A percentile compares a stretch with the other conserved stretches of the same genome.
Conservation (phyloP, 2,113 vertebrate species). For the Lophius piscatorius region DNA sequence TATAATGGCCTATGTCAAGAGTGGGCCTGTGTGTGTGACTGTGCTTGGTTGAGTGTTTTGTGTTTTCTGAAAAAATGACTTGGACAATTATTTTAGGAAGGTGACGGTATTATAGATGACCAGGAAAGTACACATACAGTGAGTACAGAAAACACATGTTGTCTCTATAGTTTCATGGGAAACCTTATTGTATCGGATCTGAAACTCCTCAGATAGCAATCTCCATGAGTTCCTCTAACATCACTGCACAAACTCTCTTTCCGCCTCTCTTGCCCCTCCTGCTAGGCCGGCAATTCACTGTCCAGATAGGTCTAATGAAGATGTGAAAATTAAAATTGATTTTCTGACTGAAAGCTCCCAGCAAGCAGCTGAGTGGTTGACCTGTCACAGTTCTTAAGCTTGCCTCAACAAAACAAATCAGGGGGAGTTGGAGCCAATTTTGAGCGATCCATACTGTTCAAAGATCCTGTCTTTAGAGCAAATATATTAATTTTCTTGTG, state of each 20-base stretch:
- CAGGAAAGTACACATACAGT: constrained; percentile 3
- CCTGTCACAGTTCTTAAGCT: constrained; percentile 22
- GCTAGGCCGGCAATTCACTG: constrained; percentile 4
- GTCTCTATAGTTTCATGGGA: constrained; percentile 17
- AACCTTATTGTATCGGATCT: constrained; percentile 18
- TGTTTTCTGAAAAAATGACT: too few species aligned
- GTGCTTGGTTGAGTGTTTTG: too few species aligned
- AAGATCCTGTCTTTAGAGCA: neutral
- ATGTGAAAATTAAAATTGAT: constrained; percentile 73
- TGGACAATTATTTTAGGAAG: too few species aligned
- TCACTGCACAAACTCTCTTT: constrained; percentile 2
- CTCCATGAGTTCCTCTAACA: constrained; percentile 6
- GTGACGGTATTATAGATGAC: too few species aligned
- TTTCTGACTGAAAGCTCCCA: constrained; percentile 64
- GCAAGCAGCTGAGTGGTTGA: constrained; percentile 20
- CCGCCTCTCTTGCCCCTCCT: neutral
- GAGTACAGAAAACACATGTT: constrained; percentile 15
- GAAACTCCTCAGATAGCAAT: constrained; percentile 3
- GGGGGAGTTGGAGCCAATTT: constrained; percentile 9
- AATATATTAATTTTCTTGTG: too few species aligned
- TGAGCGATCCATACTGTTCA: neutral
- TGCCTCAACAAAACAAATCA: constrained; percentile 17
- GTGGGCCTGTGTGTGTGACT: too few species aligned
- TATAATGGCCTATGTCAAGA: too few species aligned
- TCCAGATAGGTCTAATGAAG: constrained; percentile 60